Evolutionary conservation across 2,113 vertebrate genomes (phyloP).

Genomic region (Zapornia atra): DNA sequence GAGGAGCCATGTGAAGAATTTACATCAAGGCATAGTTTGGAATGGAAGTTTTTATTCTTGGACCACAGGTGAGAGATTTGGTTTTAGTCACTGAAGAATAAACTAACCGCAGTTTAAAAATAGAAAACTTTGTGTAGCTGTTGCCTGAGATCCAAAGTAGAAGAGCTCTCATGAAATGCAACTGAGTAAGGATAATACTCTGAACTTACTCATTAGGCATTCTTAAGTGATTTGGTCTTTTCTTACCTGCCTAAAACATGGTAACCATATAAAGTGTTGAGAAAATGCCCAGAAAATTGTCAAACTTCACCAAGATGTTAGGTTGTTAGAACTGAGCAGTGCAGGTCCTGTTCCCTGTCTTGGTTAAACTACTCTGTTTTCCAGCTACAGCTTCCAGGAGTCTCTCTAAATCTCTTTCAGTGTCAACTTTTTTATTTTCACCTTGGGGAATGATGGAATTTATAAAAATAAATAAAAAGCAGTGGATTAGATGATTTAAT

Average conservation of each 20-base stretch:
- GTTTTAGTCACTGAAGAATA: not conserved
- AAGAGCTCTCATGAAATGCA: not conserved
- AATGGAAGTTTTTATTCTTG: slow-evolving; percentile 86
- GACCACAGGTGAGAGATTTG: slow-evolving; percentile 82
- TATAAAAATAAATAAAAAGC: not conserved
- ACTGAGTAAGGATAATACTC: not conserved
- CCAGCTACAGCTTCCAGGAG: not conserved
- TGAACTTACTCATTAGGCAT: not conserved
- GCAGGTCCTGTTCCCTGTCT: not conserved
- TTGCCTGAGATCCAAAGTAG: not conserved
- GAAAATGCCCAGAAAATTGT: not conserved
- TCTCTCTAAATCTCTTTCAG: not conserved
- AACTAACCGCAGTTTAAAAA: not conserved
- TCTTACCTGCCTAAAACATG: too few relatives aligned
- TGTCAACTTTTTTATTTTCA: not conserved
- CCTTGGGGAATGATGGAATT: not conserved
- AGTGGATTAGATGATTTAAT: not conserved
- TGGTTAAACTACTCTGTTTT: not conserved
- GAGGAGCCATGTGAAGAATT: slow-evolving; percentile 84
- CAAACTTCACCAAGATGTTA: not conserved
- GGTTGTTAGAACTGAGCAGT: not conserved
- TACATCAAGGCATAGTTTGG: slow-evolving; percentile 83
- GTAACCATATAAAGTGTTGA: not conserved
- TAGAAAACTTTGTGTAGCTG: not conserved
- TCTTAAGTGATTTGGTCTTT: not conserved